Percentiles rank a stretch among this genome's conserved stretches.
phyloP scores from a whole-genome alignment of 2,113 vertebrate species.

The Copsychus sechellarum region DNA sequence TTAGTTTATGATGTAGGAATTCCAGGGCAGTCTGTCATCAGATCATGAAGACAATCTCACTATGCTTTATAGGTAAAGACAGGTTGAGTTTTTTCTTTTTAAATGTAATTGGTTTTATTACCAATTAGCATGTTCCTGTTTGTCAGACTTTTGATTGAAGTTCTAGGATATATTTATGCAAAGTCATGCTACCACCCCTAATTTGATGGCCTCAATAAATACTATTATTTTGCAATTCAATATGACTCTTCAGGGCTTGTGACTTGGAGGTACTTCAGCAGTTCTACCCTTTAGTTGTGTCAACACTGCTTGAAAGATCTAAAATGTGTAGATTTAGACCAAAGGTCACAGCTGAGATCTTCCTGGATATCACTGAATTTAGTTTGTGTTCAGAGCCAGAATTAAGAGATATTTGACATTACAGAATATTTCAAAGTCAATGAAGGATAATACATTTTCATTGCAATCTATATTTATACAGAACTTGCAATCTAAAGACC shows the following conservation, averaged over 20 bases:
- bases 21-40: neutral
- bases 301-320: neutral
- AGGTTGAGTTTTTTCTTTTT: neutral
- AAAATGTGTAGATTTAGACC: neutral
- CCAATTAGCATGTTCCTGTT: neutral
- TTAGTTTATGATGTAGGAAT: neutral
- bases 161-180: neutral
- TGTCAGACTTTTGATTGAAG: neutral
- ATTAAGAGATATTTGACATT: neutral
- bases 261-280: neutral
- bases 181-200: neutral
- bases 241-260: neutral
- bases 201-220: neutral
- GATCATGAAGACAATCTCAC: neutral
- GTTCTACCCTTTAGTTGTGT: neutral
- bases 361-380: neutral
- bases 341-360: neutral
- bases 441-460: neutral
- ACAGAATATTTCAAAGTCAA: neutral
- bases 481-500: neutral
- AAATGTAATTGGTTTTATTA: neutral
- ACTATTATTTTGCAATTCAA: neutral
- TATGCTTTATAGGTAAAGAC: neutral
- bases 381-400: neutral
- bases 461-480: neutral